Evolutionary conservation across 2,888 invertebrate species (phyloP).

Genomic region (Camptogramma bilineatum): DNA sequence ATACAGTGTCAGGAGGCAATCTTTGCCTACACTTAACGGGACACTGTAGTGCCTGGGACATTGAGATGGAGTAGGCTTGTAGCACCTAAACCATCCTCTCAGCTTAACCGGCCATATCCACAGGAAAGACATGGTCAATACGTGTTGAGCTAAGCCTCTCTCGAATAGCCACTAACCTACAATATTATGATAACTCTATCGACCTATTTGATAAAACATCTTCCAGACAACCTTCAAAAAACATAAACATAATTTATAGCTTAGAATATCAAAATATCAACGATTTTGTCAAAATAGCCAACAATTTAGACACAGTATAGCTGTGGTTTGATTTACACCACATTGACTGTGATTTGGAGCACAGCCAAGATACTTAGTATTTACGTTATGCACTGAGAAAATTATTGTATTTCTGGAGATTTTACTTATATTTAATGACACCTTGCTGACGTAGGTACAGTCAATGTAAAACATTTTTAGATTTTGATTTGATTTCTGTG

Average conservation of each 20-base stretch:
- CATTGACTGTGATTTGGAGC: slow-evolving; percentile 12
- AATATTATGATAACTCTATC: too few relatives aligned
- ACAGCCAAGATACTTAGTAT: slow-evolving; percentile 16
- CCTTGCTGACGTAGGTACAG: not conserved
- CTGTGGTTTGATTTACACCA: slow-evolving; percentile 28
- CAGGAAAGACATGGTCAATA: too few relatives aligned
- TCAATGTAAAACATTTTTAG: too few relatives aligned
- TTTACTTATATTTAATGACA: slow-evolving; percentile 1
- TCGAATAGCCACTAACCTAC: too few relatives aligned
- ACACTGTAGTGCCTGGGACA: too few relatives aligned
- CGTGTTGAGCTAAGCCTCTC: too few relatives aligned
- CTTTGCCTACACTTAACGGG: too few relatives aligned
- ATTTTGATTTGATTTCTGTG: too few relatives aligned
- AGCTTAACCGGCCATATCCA: too few relatives aligned
- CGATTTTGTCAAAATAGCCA: slow-evolving; percentile 8
- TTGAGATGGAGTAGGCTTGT: too few relatives aligned
- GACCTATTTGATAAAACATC: not conserved
- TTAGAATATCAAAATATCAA: not conserved
- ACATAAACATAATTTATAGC: not conserved
- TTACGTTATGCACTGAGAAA: slow-evolving; percentile 6
- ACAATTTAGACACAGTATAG: slow-evolving; percentile 10
- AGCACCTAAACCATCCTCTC: too few relatives aligned
- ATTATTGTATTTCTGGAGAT: not conserved
- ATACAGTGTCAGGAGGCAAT: too few relatives aligned
- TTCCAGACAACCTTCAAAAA: slow-evolving; percentile 1